Base-by-base conservation (phyloP, 2,113 vertebrate genomes). In the Microtus oregoni region DNA sequence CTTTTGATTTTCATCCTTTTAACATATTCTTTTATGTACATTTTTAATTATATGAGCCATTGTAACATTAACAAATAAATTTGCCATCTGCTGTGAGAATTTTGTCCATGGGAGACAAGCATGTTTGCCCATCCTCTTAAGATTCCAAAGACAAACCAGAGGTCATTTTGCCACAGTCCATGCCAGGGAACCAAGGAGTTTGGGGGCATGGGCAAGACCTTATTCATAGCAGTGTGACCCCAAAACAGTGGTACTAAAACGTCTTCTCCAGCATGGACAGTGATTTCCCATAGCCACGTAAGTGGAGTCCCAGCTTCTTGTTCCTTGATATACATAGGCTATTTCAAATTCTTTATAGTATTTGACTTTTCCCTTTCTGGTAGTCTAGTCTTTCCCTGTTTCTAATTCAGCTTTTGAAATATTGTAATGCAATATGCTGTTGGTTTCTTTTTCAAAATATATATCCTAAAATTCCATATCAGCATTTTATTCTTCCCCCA, bases 371-470 rank as follows among this genome's bases (percentile, higher is more conserved):
- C 35, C 26, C 52, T 61, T 83, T 14, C 81, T n/a, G 35, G 55
- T 83, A 38, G 81, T 63, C 81, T 83, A 41, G 13, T 22, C 14
- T 70, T 55, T 81, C 47, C 73, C 58, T 75, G 13, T 91, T 97
- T 82, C 28, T 90, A 79, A 92, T 85, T 96, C 67, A 81, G 10
- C n/a, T 96, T 90, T 96, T 89, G 15, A 83, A 87, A 78, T 8
- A 15, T 76, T 88, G 88, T 24, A 86, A 63, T 85, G 92, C 32
- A 90, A 50, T 20, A 93, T 86, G 2, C n/a, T 88, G 5, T 86
- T 87, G 30, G 9, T n/a, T 95, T 90, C 67, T 32, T 93, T 87
- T 94, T 73, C n/a, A 44, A 97, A 93, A 38, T 35, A 2, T 32
- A 24, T 86, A 96, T 92, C 26, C 61, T 91, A 28, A 92, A 89